These are phyloP conservation scores for Vesta saturnalis DNA, from an alignment of 2,888 invertebrate genomes.

Conservation along the genomic window DNA sequence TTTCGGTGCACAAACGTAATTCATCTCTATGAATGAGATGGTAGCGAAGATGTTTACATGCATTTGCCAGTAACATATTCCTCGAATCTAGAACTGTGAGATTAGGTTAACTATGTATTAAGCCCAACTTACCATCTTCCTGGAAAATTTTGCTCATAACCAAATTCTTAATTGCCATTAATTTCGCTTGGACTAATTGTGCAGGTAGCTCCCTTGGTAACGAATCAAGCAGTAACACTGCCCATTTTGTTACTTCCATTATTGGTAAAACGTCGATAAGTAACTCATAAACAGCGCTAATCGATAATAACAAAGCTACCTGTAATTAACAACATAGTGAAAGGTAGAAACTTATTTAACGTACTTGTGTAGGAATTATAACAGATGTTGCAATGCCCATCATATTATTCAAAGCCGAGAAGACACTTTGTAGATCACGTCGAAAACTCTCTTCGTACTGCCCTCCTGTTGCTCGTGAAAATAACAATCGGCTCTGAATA, in stretches of 20 bases:
- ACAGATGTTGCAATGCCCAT: slow-evolving; percentile 76
- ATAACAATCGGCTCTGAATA: slow-evolving; percentile 86
- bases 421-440: slow-evolving; percentile 81
- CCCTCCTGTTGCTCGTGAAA: slow-evolving; percentile 87
- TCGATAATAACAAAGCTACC: slow-evolving; percentile 83
- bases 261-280: slow-evolving; percentile 78
- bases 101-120: neutral
- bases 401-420: slow-evolving; percentile 83
- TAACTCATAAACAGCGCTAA: slow-evolving; percentile 86
- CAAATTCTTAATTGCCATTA: slow-evolving; percentile 84
- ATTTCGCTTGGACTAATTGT: slow-evolving; percentile 80
- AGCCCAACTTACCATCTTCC: slow-evolving; percentile 67
- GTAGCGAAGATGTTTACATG: slow-evolving; percentile 85
- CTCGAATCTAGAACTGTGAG: slow-evolving; percentile 92
- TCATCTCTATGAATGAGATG: slow-evolving; percentile 87
- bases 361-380: slow-evolving; percentile 80
- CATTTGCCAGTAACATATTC: slow-evolving; percentile 81
- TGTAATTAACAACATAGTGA: slow-evolving; percentile 56
- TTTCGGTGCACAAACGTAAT: slow-evolving; percentile 83
- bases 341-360: neutral
- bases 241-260: slow-evolving; percentile 81
- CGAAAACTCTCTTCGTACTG: slow-evolving; percentile 90
- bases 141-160: slow-evolving; percentile 78
- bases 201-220: slow-evolving; percentile 76
- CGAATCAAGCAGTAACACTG: slow-evolving; percentile 81